phyloP scores from a whole-genome alignment of 2,113 vertebrate species.

The Dinomys branickii region DNA sequence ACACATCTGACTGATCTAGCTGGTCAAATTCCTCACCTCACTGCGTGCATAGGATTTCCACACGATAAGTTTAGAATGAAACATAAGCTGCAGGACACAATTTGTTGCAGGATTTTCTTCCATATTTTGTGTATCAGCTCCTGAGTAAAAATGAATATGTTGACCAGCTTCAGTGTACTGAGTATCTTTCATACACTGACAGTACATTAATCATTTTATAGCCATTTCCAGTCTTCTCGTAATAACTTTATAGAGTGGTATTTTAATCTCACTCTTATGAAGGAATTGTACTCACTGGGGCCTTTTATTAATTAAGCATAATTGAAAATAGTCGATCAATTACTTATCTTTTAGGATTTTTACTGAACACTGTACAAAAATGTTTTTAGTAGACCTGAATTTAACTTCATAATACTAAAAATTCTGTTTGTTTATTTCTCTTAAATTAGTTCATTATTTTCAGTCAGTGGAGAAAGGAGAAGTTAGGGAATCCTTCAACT shows the following conservation, averaged over 20 bases:
- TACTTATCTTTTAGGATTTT: background rate
- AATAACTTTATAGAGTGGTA: background rate
- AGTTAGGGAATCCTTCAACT: background rate
- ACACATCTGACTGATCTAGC: background rate
- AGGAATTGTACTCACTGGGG: background rate
- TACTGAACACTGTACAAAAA: background rate
- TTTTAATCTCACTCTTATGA: background rate
- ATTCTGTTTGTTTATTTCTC: background rate
- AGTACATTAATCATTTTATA: background rate
- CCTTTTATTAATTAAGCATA: background rate
- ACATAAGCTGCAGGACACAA: background rate
- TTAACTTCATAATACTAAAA: background rate
- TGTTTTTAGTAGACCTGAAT: background rate
- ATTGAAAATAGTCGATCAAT: background rate
- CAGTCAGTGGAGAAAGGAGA: background rate
- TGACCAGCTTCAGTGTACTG: background rate
- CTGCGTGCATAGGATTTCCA: background rate
- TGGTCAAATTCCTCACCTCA: background rate
- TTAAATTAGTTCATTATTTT: background rate
- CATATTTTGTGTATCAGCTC: background rate
- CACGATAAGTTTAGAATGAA: background rate
- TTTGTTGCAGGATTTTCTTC: background rate
- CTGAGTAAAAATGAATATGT: slow-evolving; percentile 7
- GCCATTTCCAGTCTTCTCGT: background rate
- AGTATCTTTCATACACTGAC: background rate